These are phyloP conservation scores for Dichetophora obliterata DNA, from an alignment of 2,888 invertebrate genomes.

Conservation along the genomic window DNA sequence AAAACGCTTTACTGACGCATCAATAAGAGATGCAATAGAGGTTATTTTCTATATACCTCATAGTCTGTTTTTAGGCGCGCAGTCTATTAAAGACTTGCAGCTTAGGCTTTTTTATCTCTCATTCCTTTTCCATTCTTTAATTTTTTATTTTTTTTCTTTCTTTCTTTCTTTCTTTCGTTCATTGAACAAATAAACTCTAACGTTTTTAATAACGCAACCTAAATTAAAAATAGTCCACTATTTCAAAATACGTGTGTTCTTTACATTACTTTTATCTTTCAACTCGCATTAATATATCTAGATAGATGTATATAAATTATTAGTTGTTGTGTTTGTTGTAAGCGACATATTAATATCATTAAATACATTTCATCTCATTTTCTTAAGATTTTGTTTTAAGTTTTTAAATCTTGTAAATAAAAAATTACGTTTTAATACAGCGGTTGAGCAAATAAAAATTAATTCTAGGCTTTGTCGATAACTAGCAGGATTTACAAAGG, in stretches of 20 bases:
- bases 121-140: background rate
- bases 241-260: background rate
- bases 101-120: background rate
- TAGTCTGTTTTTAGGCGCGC: conserved; percentile 18
- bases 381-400: background rate
- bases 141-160: background rate
- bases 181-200: conserved; percentile 20
- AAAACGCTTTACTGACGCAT: no score
- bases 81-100: background rate
- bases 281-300: conserved; percentile 41
- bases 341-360: conserved; percentile 50
- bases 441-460: conserved; percentile 30
- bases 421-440: conserved; percentile 40
- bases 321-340: conserved; percentile 43
- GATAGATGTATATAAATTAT: conserved; percentile 35
- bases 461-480: conserved; percentile 8
- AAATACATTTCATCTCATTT: conserved; percentile 31
- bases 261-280: conserved; percentile 18
- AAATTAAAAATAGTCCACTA: conserved; percentile 6
- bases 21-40: no score
- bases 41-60: conserved; percentile 10
- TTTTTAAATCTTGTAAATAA: conserved; percentile 42
- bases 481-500: conserved; percentile 21
- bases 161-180: background rate
- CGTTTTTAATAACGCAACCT: conserved; percentile 26